Evolutionary conservation across 35 echinoderm and acorn worm species (phyloP).

Genomic region (Amphiura filiformis): DNA sequence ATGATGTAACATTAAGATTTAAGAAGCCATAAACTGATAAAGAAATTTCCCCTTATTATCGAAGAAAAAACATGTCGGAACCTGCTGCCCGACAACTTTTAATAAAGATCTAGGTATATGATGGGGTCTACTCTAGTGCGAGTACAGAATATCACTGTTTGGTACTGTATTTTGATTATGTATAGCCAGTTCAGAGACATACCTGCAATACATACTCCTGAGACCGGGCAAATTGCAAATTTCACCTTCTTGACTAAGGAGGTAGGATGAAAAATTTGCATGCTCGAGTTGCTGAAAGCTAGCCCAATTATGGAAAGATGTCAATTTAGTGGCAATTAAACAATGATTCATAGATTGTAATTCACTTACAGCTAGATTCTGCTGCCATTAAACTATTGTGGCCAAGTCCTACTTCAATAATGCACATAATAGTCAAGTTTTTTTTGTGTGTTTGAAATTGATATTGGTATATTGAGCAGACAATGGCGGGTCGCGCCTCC

Average conservation of each 20-base stretch:
- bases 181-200: background rate
- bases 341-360: background rate
- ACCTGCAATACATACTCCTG: background rate
- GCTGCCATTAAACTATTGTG: background rate
- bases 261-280: no score
- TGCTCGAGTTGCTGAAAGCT: background rate
- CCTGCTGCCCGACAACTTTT: no score
- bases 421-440: background rate
- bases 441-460: background rate
- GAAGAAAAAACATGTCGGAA: no score
- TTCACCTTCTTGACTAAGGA: background rate
- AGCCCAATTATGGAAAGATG: background rate
- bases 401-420: background rate
- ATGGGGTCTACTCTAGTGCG: no score
- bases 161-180: no score
- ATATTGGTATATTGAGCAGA: background rate
- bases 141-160: no score
- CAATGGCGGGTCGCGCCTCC: background rate
- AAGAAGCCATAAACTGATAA: no score
- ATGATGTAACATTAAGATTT: no score
- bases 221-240: background rate
- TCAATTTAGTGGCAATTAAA: background rate
- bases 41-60: no score
- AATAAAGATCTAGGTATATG: no score
- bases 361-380: background rate